Evolutionary conservation across 2,888 invertebrate genomes (phyloP).

Genomic region (Drosophila cracens): DNA sequence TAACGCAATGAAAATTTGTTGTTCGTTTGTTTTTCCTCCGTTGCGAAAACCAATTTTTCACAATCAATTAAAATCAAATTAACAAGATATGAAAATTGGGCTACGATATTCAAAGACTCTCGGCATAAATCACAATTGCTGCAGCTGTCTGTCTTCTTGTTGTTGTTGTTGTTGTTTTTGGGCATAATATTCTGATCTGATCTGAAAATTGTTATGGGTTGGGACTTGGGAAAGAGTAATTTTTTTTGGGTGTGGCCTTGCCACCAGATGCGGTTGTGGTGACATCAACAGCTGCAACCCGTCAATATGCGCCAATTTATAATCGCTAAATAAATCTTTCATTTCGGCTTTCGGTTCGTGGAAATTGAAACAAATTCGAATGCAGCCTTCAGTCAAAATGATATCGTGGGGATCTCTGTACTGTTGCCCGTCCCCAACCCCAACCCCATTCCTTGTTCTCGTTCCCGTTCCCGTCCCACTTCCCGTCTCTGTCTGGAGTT

Average conservation of each 20-base stretch:
- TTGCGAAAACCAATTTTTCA: conserved; percentile 3
- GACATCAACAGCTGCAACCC: conserved; percentile 56
- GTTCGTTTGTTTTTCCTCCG: not conserved
- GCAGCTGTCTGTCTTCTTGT: conserved; percentile 20
- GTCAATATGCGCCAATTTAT: conserved; percentile 59
- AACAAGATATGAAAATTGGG: conserved; percentile 4
- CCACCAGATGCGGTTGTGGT: conserved; percentile 35
- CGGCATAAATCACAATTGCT: conserved; percentile 45
- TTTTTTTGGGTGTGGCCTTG: conserved; percentile 40
- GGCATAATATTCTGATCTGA: conserved; percentile 25
- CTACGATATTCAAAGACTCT: not conserved
- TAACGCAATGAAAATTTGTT: not conserved
- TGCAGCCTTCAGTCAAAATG: conserved; percentile 40
- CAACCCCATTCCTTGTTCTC: not conserved
- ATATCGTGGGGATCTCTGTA: conserved; percentile 25
- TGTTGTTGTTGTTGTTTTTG: conserved; percentile 6
- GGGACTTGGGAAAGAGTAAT: not conserved
- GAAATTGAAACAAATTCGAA: conserved; percentile 58
- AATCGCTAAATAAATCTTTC: conserved; percentile 45
- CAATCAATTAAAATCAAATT: conserved; percentile 24
- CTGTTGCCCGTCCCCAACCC: not conserved
- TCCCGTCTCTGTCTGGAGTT: conserved; percentile 42
- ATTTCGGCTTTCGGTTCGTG: conserved; percentile 42
- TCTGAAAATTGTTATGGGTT: conserved; percentile 20
- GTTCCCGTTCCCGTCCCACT: not conserved